Conservation (phyloP, 2,888 invertebrate genomes). For the Reticulitermes lucifugus region DNA sequence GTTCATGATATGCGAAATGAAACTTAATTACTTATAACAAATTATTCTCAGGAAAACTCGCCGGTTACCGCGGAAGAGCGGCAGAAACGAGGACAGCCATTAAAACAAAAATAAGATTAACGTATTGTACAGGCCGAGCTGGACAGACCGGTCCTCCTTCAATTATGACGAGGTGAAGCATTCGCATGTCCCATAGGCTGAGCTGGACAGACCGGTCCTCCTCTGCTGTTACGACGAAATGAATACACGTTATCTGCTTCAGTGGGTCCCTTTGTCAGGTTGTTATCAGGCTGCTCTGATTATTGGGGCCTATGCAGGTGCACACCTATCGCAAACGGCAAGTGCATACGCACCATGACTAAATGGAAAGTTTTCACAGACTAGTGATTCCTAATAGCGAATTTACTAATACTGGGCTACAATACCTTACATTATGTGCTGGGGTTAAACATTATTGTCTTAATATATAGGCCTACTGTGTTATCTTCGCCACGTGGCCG, state of each 20-base stretch:
- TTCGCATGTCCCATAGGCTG: not conserved
- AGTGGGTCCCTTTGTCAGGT: not conserved
- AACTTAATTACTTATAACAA: not conserved
- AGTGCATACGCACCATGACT: not conserved
- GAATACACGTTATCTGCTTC: not conserved
- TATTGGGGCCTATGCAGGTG: not conserved
- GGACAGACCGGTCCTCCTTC: no score
- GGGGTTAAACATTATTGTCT: no score
- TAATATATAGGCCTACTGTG: not conserved
- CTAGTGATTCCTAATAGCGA: not conserved
- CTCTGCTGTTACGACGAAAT: not conserved
- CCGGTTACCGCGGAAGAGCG: not conserved
- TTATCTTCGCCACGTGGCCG: no score
- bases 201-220: constrained; percentile 13
- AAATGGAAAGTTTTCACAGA: not conserved
- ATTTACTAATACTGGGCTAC: no score
- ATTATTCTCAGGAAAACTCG: not conserved
- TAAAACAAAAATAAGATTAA: not conserved
- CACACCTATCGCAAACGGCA: not conserved
- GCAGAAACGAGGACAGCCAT: not conserved
- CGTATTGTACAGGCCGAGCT: no score
- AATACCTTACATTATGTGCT: no score
- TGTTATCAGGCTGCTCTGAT: not conserved
- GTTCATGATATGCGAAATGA: not conserved
- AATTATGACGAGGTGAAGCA: no score